A percentile compares a stretch with the other conserved stretches of the same genome.
phyloP scores from a whole-genome alignment of 2,797 vertebrate genomes.

The Pithecia hirsuta region DNA sequence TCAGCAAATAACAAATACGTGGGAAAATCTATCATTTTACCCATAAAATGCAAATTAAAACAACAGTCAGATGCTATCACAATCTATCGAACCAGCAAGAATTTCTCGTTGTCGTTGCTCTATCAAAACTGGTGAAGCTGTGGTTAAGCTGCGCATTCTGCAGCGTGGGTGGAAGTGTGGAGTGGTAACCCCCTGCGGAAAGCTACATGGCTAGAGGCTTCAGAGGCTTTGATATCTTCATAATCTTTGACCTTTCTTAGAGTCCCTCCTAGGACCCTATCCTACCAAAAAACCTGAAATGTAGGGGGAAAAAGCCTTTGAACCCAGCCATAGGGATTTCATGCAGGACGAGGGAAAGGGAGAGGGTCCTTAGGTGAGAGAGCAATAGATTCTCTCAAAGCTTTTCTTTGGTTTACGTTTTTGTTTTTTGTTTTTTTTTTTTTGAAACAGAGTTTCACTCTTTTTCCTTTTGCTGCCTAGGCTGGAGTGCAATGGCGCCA shows the following conservation, averaged over 20 bases:
- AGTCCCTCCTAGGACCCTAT: neutral
- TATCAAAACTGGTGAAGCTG: neutral
- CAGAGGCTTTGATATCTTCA: neutral
- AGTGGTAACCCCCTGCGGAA: neutral
- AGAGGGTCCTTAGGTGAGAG: neutral
- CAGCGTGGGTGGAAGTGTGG: neutral
- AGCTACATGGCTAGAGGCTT: neutral
- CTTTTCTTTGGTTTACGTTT: neutral
- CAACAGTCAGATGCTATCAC: neutral
- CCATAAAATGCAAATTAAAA: neutral
- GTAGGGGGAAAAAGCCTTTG: neutral
- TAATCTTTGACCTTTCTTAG: neutral
- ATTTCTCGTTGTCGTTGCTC: neutral
- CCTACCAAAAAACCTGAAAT: neutral
- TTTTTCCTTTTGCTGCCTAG: too few relatives aligned
- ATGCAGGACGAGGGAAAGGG: too few relatives aligned
- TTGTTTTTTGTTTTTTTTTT: too few relatives aligned
- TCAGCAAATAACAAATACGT: neutral
- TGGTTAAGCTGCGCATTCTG: neutral
- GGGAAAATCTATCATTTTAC: neutral
- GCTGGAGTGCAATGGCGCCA: neutral
- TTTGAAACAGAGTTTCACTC: neutral
- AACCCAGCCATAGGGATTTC: neutral
- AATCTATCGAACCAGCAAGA: neutral
- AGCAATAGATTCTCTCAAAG: neutral